Evolutionary conservation across 2,113 vertebrate genomes (phyloP), one percentile per base, ranked within the genome.

Genomic region (Neogobius melanostomus): DNA sequence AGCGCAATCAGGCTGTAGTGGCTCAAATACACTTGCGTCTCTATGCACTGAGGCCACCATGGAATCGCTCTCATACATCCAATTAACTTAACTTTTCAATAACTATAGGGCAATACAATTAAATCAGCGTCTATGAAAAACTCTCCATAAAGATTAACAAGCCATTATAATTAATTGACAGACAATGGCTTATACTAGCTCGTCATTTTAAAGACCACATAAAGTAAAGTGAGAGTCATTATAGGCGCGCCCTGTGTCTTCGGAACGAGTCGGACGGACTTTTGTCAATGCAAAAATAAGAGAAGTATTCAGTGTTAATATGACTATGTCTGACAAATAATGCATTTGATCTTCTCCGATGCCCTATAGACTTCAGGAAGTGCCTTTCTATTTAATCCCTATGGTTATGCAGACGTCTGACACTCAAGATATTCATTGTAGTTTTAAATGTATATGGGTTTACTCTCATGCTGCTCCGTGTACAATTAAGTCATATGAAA

Each of bases 1-100:
- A 72, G 56, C 6, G 52, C 60, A 72, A 66, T 79, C 54, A 84
- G 46, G 28, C 68, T 65, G 42, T 51, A 53, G 66, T 74, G 69
- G 50, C 60, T 53, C 14, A 3, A 8, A 49, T 60, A 64, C 46
- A 21, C 66, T 59, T 47, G 15, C 10, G 12, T 63, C 43, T 46
- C 61, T n/a, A 17, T 6, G 43, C 44, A n/a, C 15, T 46, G 61
- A 63, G 62, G 62, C 16, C n/a, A n/a, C 59, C 44, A 61, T 61
- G 59, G 42, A 61, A 61, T 64, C 44, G 16, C 44, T 48, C 46
- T 48, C 21, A 48, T 47, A 47, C 44, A 46, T 64, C 46, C 44
- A 43, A 61, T 61, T 61, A 61, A 61, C 59, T 61, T 61, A 44
- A 61, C 59, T 61, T 61, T 61, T 61, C 36, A 61, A 44, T 61